phyloP scores from a whole-genome alignment of 2,113 vertebrate species.

The Notothenia coriiceps region DNA sequence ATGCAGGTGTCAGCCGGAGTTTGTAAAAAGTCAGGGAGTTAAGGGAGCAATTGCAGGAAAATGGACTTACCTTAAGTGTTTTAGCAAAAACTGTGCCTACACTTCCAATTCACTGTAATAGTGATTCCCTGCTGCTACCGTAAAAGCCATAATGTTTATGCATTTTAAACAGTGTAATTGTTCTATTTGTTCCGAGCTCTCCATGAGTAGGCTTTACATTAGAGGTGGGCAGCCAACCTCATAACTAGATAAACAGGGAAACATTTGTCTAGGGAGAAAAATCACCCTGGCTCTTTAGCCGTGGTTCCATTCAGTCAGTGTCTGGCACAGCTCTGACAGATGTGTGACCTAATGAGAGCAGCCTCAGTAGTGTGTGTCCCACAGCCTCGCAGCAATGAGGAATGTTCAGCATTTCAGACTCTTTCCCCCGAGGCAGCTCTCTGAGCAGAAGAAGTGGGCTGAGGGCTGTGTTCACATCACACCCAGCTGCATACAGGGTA shows the following conservation, averaged over 20 bases:
- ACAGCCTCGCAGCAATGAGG: slow-evolving; percentile 30
- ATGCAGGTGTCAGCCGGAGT: not conserved
- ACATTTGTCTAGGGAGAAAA: not conserved
- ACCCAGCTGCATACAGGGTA: slow-evolving; percentile 57
- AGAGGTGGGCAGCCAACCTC: not conserved
- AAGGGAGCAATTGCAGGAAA: not conserved
- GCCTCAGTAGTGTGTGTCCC: slow-evolving; percentile 21
- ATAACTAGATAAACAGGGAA: not conserved
- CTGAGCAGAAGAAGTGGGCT: slow-evolving; percentile 15
- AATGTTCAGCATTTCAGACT: slow-evolving; percentile 31
- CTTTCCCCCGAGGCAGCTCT: slow-evolving; percentile 11
- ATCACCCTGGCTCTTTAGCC: not conserved
- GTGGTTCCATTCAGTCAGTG: slow-evolving; percentile 25
- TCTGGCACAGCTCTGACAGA: slow-evolving; percentile 31
- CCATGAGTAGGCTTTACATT: not conserved
- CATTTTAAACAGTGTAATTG: not conserved
- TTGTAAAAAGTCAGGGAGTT: not conserved
- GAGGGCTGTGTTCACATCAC: slow-evolving; percentile 31
- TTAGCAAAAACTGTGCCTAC: not conserved
- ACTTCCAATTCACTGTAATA: not conserved
- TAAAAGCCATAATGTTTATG: not conserved
- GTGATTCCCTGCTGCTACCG: not conserved
- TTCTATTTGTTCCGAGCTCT: not conserved
- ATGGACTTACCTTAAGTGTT: not conserved
- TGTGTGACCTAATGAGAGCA: slow-evolving; percentile 44